These are phyloP conservation scores for Hyaena hyaena DNA, from an alignment of 2,113 vertebrate species.

Conservation along the genomic window DNA sequence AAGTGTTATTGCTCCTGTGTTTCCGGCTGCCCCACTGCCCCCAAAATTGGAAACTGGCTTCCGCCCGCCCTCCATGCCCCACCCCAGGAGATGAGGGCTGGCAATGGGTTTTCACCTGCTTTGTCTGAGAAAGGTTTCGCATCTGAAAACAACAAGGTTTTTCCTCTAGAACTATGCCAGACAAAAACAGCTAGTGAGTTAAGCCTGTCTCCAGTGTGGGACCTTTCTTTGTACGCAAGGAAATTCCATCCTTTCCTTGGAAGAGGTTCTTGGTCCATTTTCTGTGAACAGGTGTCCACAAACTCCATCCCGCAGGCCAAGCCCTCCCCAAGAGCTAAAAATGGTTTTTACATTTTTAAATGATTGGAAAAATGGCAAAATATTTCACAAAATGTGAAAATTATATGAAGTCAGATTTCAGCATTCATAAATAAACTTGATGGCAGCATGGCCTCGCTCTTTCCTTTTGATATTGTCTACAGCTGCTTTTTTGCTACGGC, in stretches of 20 bases:
- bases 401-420: neutral
- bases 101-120: neutral
- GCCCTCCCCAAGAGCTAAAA: neutral
- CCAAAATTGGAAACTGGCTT: neutral
- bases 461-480: neutral
- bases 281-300: neutral
- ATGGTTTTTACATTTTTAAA: neutral
- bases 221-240: neutral
- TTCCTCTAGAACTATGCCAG: neutral
- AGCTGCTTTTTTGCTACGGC: neutral
- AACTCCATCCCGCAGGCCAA: neutral
- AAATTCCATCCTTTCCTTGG: neutral
- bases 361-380: neutral
- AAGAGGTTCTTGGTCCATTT: neutral
- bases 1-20: neutral
- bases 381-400: neutral
- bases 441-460: neutral
- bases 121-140: neutral
- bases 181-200: neutral
- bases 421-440: neutral
- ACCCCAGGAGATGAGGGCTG: neutral
- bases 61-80: neutral
- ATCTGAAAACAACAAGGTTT: neutral
- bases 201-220: neutral
- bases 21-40: neutral